A percentile compares a stretch with the other conserved stretches of the same genome.
Evolutionary conservation across 2,797 vertebrate genomes (phyloP).

Genomic region (Aselliscus stoliczkanus): DNA sequence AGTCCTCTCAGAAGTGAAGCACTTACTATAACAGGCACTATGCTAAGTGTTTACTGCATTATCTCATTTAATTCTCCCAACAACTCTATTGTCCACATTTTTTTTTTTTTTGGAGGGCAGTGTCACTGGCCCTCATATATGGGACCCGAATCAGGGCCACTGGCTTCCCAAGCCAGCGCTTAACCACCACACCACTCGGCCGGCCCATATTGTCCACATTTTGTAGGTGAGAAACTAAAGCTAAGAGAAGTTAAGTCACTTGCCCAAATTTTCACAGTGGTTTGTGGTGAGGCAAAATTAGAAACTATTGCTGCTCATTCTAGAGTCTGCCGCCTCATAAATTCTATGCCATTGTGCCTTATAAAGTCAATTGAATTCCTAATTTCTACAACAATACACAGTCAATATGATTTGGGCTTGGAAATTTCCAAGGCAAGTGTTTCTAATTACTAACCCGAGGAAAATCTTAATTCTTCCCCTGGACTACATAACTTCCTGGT

Average conservation of each 20-base stretch:
- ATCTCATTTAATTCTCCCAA: not conserved
- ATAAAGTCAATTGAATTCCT: not conserved
- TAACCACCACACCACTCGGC: too few relatives aligned
- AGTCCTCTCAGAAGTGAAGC: not conserved
- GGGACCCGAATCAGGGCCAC: too few relatives aligned
- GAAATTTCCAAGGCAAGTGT: not conserved
- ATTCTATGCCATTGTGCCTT: not conserved
- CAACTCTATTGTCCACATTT: not conserved
- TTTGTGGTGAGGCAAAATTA: not conserved
- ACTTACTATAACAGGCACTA: not conserved
- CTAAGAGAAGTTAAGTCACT: not conserved
- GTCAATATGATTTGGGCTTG: not conserved
- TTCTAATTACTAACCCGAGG: not conserved
- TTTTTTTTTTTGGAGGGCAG: too few relatives aligned
- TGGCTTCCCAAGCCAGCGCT: too few relatives aligned
- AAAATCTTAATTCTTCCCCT: slow-evolving; percentile 5
- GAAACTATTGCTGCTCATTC: not conserved
- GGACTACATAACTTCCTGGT: not conserved
- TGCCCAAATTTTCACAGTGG: not conserved
- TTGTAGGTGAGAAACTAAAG: not conserved
- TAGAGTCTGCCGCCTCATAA: not conserved
- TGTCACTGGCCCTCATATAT: too few relatives aligned
- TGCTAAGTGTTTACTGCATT: not conserved
- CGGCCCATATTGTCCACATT: not conserved
- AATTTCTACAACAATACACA: not conserved